These are phyloP conservation scores for Triplophysa dalaica DNA, from an alignment of 2,113 vertebrate genomes.

Conservation along the genomic window DNA sequence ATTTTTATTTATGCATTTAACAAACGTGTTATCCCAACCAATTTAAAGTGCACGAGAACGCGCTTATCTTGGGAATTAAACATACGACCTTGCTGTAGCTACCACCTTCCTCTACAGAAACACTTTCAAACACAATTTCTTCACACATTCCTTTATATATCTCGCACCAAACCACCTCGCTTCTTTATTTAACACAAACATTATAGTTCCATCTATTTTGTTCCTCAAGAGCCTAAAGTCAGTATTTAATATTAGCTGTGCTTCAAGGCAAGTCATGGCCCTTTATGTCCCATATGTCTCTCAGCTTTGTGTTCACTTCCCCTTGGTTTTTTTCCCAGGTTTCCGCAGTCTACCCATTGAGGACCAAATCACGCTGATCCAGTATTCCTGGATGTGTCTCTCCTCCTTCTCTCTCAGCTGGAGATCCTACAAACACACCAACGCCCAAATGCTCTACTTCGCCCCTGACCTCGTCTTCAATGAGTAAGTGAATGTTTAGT, in stretches of 20 bases:
- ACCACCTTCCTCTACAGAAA: too few relatives aligned
- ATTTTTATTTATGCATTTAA: too few relatives aligned
- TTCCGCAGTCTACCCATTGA: conserved; percentile 97
- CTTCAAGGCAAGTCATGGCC: conserved; percentile 20
- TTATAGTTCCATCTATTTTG: not conserved
- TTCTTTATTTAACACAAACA: not conserved
- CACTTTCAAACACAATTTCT: too few relatives aligned
- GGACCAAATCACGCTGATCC: conserved; percentile 99
- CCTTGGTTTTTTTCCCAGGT: conserved; percentile 73
- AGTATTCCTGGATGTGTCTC: conserved; percentile 99
- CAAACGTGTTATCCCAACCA: too few relatives aligned
- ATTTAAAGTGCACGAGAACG: too few relatives aligned
- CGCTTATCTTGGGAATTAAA: too few relatives aligned
- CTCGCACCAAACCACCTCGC: not conserved
- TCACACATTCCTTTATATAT: not conserved
- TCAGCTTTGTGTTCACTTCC: conserved; percentile 6
- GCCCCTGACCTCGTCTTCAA: conserved; percentile 98
- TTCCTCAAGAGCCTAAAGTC: conserved; percentile 5
- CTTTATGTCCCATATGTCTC: conserved; percentile 35
- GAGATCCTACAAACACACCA: conserved; percentile 99
- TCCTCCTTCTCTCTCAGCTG: conserved; percentile 98
- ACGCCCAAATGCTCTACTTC: conserved; percentile 98
- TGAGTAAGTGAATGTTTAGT: conserved; percentile 82
- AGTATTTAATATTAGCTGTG: conserved; percentile 11
- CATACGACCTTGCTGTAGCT: too few relatives aligned